Conservation (phyloP, 2,113 vertebrate genomes). For the Leucoraja erinaceus region DNA sequence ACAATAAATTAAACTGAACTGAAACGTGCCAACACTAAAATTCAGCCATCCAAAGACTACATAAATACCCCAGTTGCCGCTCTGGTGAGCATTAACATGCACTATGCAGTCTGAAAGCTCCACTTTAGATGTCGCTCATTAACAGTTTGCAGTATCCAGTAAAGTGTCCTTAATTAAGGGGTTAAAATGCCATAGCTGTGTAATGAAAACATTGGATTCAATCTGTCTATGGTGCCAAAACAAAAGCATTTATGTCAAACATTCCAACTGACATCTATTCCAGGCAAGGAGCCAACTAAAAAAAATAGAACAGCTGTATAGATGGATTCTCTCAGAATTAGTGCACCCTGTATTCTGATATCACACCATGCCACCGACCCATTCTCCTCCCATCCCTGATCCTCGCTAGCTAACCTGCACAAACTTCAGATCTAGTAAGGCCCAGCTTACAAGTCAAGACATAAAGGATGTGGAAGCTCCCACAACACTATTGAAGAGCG, state of each 20-base stretch:
- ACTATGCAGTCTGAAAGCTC: not conserved
- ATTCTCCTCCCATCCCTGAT: not conserved
- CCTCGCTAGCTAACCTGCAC: not conserved
- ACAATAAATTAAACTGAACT: not conserved
- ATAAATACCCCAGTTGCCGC: not conserved
- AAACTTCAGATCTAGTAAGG: not conserved
- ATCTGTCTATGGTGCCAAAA: not conserved
- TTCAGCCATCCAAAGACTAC: not conserved
- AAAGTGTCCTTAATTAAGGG: not conserved
- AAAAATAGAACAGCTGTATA: not conserved
- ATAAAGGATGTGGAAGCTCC: too few species aligned
- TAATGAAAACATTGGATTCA: slow-evolving; percentile 20
- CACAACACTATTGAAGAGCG: too few species aligned
- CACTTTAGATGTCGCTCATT: not conserved
- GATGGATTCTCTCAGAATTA: not conserved
- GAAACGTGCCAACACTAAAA: not conserved
- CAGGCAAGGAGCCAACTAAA: not conserved
- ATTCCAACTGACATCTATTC: not conserved
- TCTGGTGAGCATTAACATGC: not conserved
- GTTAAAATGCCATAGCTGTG: not conserved
- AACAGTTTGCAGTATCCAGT: not conserved
- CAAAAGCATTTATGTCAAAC: slow-evolving; percentile 9
- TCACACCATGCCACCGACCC: not conserved
- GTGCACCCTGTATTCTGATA: not conserved
- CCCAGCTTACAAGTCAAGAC: too few species aligned